phyloP scores from a whole-genome alignment of 2,797 vertebrate genomes.

The Cuculus canorus region DNA sequence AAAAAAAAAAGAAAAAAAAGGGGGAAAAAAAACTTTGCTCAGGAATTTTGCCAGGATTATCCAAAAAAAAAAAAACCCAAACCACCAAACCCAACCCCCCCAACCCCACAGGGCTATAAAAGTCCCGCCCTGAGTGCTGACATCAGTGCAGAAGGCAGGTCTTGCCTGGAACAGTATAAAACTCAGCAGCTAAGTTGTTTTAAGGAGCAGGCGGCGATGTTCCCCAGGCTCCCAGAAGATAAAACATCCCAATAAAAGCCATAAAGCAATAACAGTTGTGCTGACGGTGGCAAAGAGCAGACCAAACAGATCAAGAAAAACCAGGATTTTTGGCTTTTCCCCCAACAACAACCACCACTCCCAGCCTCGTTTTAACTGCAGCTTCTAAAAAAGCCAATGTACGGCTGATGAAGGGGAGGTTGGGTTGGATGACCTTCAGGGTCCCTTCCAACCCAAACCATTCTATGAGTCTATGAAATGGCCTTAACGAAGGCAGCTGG shows the following conservation, averaged over 20 bases:
- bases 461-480: neutral
- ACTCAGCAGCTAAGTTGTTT: neutral
- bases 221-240: neutral
- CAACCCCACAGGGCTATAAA: slow-evolving; percentile 37
- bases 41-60: slow-evolving; percentile 81
- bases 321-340: neutral
- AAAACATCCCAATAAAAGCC: neutral
- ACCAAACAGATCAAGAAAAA: neutral
- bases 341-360: neutral
- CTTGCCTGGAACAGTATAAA: slow-evolving; percentile 37
- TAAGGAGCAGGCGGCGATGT: neutral
- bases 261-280: neutral
- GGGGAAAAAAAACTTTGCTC: neutral
- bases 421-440: too few species aligned
- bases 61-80: neutral
- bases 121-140: slow-evolving; percentile 64
- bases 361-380: neutral
- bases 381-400: neutral
- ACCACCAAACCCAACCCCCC: neutral
- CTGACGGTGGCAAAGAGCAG: neutral
- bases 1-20: neutral
- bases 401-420: neutral
- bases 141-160: slow-evolving; percentile 66
- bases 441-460: too few species aligned
- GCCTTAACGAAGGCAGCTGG: neutral